phyloP scores from a whole-genome alignment of 2,797 vertebrate species.

The Dromococcyx pavoninus region DNA sequence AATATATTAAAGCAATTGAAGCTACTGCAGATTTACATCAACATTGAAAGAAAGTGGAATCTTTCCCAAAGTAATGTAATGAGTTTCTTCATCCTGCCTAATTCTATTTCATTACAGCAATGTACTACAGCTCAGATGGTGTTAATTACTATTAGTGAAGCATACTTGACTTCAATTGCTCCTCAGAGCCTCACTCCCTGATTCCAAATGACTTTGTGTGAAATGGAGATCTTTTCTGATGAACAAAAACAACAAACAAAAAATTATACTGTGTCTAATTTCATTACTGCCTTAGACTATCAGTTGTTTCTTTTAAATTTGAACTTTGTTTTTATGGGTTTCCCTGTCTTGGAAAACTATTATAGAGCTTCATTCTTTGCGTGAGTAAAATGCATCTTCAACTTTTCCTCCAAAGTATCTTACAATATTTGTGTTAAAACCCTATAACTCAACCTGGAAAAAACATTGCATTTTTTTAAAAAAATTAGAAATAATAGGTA shows the following conservation, averaged over 20 bases:
- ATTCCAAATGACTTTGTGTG: background rate
- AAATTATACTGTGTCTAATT: background rate
- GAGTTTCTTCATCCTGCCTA: background rate
- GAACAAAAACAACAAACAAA: background rate
- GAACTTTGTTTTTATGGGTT: background rate
- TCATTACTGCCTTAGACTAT: background rate
- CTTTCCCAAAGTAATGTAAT: background rate
- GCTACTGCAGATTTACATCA: background rate
- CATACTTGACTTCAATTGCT: background rate
- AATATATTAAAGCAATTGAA: background rate
- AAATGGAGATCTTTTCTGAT: background rate
- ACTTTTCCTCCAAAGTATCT: background rate
- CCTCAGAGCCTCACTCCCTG: background rate
- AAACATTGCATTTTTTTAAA: background rate
- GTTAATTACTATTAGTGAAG: constrained; percentile 17
- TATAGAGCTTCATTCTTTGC: background rate
- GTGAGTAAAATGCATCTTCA: background rate
- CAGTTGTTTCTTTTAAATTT: background rate
- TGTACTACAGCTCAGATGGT: background rate
- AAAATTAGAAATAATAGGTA: background rate
- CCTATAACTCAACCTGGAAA: background rate
- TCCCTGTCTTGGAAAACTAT: background rate
- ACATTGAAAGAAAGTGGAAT: background rate
- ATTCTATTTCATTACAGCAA: background rate
- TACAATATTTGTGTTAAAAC: background rate